A percentile compares a stretch with the other conserved stretches of the same genome.
Conservation (phyloP, 2,113 vertebrate genomes). For the Zosterops pallidus region DNA sequence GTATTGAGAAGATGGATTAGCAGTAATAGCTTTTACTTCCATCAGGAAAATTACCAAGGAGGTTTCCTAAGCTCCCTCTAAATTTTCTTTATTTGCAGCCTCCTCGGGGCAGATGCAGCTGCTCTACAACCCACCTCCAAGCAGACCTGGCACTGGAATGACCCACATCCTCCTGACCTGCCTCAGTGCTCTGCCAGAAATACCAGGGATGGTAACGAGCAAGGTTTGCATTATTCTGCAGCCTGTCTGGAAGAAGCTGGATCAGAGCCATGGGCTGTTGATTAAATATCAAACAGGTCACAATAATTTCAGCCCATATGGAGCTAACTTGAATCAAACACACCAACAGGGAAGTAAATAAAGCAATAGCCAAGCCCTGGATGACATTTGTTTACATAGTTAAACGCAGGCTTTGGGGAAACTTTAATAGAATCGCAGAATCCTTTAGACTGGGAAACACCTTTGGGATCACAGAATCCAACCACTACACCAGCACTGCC, state of each 20-base stretch:
- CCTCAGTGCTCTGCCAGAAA: neutral
- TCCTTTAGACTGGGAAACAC: neutral
- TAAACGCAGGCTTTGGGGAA: neutral
- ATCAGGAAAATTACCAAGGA: neutral
- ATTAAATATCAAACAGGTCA: slow-evolving; percentile 1
- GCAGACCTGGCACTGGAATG: neutral
- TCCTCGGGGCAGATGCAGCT: neutral
- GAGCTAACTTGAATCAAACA: neutral
- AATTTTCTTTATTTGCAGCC: neutral
- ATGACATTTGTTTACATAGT: neutral
- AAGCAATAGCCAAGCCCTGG: neutral
- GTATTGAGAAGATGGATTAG: neutral
- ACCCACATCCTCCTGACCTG: neutral
- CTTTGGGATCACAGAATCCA: neutral
- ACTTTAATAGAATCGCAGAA: neutral
- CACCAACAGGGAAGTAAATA: neutral
- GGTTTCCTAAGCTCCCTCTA: neutral
- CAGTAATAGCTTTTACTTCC: neutral
- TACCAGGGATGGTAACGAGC: neutral
- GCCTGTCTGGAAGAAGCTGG: slow-evolving; percentile 42
- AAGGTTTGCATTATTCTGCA: neutral
- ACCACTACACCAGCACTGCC: neutral
- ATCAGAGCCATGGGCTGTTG: slow-evolving; percentile 4
- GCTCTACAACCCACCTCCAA: neutral
- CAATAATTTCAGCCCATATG: slow-evolving; percentile 5